Evolutionary conservation across 2,113 vertebrate genomes (phyloP).

Genomic region (Phylloscopus trochilus): DNA sequence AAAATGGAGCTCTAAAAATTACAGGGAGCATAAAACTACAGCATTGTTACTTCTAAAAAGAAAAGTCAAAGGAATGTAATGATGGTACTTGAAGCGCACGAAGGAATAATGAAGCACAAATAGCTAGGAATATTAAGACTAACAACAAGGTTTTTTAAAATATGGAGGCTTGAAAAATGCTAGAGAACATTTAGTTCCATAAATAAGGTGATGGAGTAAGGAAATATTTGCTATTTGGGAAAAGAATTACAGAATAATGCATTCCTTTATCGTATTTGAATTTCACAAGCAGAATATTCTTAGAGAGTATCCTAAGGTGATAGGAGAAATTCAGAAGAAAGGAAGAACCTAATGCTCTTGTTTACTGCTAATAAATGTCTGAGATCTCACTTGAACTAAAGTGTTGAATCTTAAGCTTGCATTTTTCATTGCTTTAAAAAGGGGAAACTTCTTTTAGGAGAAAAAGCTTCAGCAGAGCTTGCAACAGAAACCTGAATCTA

Average conservation of each 20-base stretch:
- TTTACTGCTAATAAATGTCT: background rate
- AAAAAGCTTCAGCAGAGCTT: background rate
- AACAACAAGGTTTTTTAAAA: background rate
- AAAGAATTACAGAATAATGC: background rate
- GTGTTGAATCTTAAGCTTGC: background rate
- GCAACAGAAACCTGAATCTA: background rate
- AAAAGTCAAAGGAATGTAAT: slow-evolving; percentile 55
- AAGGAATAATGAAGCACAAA: slow-evolving; percentile 57
- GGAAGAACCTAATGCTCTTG: background rate
- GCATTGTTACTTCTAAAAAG: slow-evolving; percentile 59
- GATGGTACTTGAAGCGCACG: slow-evolving; percentile 4
- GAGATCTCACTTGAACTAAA: background rate
- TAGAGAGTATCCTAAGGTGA: background rate
- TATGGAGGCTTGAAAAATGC: slow-evolving; percentile 2
- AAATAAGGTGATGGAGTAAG: slow-evolving; percentile 37
- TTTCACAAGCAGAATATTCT: background rate
- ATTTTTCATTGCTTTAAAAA: background rate
- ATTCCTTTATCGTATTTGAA: background rate
- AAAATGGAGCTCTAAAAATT: slow-evolving; percentile 63
- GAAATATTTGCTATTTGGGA: slow-evolving; percentile 36
- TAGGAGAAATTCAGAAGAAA: background rate
- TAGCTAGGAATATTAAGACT: slow-evolving; percentile 36
- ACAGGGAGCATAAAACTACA: slow-evolving; percentile 43
- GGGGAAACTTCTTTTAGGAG: background rate
- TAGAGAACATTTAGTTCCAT: slow-evolving; percentile 36